Conservation (phyloP, 2,888 invertebrate species). For the Tetragonula carbonaria region DNA sequence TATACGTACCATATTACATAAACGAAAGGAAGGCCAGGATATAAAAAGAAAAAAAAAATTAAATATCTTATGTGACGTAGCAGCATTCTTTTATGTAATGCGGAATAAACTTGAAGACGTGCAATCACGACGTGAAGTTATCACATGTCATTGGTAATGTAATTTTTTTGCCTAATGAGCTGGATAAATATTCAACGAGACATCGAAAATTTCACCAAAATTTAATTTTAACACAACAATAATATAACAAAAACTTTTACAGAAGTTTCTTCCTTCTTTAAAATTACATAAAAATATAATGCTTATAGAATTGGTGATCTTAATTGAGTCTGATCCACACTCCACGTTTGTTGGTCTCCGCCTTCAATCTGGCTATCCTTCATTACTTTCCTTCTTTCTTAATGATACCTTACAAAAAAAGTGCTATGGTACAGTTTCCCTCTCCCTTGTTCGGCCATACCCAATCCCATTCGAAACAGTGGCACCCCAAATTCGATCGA, state of each 20-base stretch:
- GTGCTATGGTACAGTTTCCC: constrained; percentile 55
- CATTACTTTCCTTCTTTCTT: constrained; percentile 63
- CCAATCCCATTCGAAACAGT: constrained; percentile 64
- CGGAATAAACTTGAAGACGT: not conserved
- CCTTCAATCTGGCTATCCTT: constrained; percentile 50
- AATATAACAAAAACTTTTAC: too few species aligned
- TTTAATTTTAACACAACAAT: not conserved
- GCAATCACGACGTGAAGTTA: not conserved
- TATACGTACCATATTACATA: constrained; percentile 64
- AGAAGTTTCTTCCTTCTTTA: too few species aligned
- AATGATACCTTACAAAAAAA: constrained; percentile 60
- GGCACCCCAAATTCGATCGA: constrained; percentile 68
- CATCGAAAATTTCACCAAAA: not conserved
- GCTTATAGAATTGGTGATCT: constrained; percentile 45
- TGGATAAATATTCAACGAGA: not conserved
- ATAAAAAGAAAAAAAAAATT: constrained; percentile 11
- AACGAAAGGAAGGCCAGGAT: constrained; percentile 51
- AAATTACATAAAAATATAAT: not conserved
- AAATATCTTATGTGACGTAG: constrained; percentile 32
- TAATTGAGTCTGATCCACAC: constrained; percentile 63
- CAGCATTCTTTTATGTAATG: constrained; percentile 23
- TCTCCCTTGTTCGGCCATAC: constrained; percentile 51
- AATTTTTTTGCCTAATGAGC: not conserved
- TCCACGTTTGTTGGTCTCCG: constrained; percentile 55
- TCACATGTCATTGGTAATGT: not conserved